A percentile compares a stretch with the other conserved stretches of the same genome.
phyloP scores from a whole-genome alignment of 2,888 invertebrate genomes.

The Eristalinus sepulchralis region DNA sequence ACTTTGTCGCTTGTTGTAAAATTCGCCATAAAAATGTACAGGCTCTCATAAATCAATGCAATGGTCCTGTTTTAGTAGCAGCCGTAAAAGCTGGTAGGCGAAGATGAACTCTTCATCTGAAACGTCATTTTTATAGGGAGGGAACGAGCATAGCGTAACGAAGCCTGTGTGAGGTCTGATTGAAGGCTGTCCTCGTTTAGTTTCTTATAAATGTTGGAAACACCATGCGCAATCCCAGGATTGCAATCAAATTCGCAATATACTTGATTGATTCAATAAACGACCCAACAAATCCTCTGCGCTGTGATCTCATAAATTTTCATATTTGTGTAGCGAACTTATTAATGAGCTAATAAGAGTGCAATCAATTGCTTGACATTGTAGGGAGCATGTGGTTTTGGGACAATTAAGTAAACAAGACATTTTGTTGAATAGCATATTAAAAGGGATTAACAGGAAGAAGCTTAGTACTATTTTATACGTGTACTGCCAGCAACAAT shows the following conservation, averaged over 20 bases:
- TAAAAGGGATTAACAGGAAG: too few species aligned
- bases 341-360: too few species aligned
- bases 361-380: too few species aligned
- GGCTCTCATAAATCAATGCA: conserved; percentile 36
- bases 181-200: background rate
- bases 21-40: conserved; percentile 40
- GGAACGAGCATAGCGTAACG: too few species aligned
- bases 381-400: background rate
- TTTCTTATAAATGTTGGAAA: background rate
- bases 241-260: background rate
- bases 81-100: conserved; percentile 2
- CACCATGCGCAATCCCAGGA: background rate
- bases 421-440: too few species aligned
- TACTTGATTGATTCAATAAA: background rate
- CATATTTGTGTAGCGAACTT: too few species aligned
- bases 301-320: background rate
- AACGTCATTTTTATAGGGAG: conserved; percentile 23
- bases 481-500: too few species aligned
- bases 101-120: conserved; percentile 1
- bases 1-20: conserved; percentile 53
- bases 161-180: background rate
- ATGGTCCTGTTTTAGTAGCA: conserved; percentile 15
- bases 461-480: too few species aligned
- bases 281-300: background rate
- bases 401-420: too few species aligned